These are phyloP conservation scores for Champsocephalus gunnari DNA, from an alignment of 2,797 vertebrate genomes.

Conservation along the genomic window DNA sequence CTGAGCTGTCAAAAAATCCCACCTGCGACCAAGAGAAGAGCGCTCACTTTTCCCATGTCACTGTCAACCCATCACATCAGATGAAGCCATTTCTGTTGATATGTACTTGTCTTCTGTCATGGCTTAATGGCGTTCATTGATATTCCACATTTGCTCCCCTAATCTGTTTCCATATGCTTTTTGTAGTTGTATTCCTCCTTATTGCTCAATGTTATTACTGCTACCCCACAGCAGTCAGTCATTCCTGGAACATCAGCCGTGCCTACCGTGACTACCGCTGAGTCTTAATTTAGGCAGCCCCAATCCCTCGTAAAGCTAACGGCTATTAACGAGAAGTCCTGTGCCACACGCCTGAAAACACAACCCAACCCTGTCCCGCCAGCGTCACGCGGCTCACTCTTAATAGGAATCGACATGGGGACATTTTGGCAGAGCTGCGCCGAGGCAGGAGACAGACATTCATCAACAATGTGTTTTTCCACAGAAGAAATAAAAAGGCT, in stretches of 20 bases:
- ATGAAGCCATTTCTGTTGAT: conserved; percentile 9
- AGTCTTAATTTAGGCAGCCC: conserved; percentile 51
- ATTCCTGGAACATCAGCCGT: conserved; percentile 23
- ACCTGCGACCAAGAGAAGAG: conserved; percentile 34
- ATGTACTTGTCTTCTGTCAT: background rate
- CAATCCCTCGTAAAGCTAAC: conserved; percentile 64
- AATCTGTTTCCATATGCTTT: conserved; percentile 46
- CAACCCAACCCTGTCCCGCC: conserved; percentile 29
- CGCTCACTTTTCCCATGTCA: conserved; percentile 31
- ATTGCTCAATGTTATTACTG: conserved; percentile 10
- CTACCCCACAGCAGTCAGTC: conserved; percentile 30
- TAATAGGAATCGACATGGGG: conserved; percentile 73
- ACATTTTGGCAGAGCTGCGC: conserved; percentile 65
- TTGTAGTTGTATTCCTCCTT: conserved; percentile 13
- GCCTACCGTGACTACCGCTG: conserved; percentile 25
- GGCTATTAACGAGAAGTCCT: conserved; percentile 49
- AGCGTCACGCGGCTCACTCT: conserved; percentile 31
- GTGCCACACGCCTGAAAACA: conserved; percentile 59
- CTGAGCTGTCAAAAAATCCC: conserved; percentile 38
- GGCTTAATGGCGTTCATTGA: conserved; percentile 25
- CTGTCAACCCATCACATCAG: conserved; percentile 9
- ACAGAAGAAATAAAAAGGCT: conserved; percentile 52
- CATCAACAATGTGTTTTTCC: conserved; percentile 77
- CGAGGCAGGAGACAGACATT: conserved; percentile 61
- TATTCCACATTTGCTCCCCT: conserved; percentile 47